Evolutionary conservation across 1,140 invertebrate genomes (phyloP).

Genomic region (Zaprionus kolodkinae): DNA sequence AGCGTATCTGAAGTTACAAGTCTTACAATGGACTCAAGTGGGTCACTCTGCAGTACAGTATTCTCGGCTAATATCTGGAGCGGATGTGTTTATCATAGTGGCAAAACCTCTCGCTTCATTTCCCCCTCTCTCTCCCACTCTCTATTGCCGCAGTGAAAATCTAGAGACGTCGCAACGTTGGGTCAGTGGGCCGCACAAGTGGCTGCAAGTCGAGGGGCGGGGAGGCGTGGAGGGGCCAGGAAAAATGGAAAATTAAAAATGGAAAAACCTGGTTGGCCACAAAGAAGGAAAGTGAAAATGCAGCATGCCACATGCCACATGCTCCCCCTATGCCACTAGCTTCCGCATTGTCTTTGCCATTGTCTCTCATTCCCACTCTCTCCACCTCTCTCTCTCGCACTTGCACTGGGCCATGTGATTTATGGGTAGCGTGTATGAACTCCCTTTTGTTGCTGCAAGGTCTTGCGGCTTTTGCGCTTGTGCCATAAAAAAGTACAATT

Average conservation of each 20-base stretch:
- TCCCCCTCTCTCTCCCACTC: not conserved
- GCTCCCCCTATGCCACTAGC: not conserved
- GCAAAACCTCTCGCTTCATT: not conserved
- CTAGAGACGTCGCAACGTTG: conserved; percentile 25
- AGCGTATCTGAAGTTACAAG: conserved; percentile 17
- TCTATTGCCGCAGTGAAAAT: conserved; percentile 25
- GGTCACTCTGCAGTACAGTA: conserved; percentile 66
- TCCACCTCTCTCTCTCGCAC: not conserved
- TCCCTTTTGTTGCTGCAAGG: conserved; percentile 22
- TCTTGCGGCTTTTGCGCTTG: conserved; percentile 14
- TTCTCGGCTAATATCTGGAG: conserved; percentile 60
- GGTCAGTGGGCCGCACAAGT: conserved; percentile 15
- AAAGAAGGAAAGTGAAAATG: conserved; percentile 55
- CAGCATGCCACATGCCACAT: conserved; percentile 9
- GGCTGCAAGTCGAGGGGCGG: not conserved
- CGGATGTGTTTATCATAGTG: conserved; percentile 67
- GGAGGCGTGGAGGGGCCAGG: not conserved
- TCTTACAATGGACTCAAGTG: conserved; percentile 47
- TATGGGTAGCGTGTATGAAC: conserved; percentile 6
- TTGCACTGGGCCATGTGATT: conserved; percentile 6
- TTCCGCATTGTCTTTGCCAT: conserved; percentile 57
- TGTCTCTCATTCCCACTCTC: conserved; percentile 8
- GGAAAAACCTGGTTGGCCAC: conserved; percentile 34
- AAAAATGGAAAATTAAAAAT: conserved; percentile 30
- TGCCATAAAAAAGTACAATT: conserved; percentile 50